phyloP scores from a whole-genome alignment of 1,140 invertebrate genomes.

The Scylla paramamosain region DNA sequence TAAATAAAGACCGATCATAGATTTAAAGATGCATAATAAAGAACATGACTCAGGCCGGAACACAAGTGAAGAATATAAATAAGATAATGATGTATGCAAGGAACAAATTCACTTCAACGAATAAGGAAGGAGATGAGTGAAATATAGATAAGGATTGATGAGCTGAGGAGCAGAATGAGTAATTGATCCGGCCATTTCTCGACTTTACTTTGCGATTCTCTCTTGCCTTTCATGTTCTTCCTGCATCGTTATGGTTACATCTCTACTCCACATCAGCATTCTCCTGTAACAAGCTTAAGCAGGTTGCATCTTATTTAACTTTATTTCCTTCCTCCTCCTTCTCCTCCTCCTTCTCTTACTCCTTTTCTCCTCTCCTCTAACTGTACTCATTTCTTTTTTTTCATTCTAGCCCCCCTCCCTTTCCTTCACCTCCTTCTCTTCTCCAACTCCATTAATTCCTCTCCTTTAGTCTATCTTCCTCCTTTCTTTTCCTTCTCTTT shows the following conservation, averaged over 20 bases:
- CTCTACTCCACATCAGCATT: too few relatives aligned
- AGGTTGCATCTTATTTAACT: too few relatives aligned
- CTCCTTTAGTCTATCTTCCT: too few relatives aligned
- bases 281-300: too few relatives aligned
- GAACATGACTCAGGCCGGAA: not conserved
- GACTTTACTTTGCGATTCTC: not conserved
- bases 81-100: not conserved
- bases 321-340: too few relatives aligned
- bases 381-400: too few relatives aligned
- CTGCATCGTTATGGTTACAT: not conserved
- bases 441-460: too few relatives aligned
- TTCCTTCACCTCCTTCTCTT: too few relatives aligned
- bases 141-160: not conserved
- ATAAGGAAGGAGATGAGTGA: slow-evolving; percentile 7
- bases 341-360: too few relatives aligned
- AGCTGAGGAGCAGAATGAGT: not conserved
- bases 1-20: not conserved
- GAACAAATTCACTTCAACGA: not conserved
- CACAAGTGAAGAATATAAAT: not conserved
- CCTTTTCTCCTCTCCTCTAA: too few relatives aligned
- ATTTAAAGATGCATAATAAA: not conserved
- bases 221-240: not conserved
- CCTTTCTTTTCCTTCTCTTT: too few relatives aligned
- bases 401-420: too few relatives aligned
- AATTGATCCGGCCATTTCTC: not conserved